Evolutionary conservation across 1,140 invertebrate species (phyloP), one percentile per base, ranked within the genome.

Genomic region (Camponotus pennsylvanicus): DNA sequence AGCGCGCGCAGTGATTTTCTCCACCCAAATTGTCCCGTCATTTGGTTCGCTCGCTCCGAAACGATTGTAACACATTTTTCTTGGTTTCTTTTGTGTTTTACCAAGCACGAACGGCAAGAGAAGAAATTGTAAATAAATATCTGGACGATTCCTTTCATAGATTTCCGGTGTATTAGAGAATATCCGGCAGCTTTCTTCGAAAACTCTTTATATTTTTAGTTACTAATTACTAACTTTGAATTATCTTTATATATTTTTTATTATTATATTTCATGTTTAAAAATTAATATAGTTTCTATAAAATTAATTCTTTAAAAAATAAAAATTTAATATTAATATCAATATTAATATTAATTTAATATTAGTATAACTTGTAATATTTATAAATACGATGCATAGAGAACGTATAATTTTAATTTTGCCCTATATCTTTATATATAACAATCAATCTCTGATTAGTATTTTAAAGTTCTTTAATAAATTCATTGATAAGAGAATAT

Each of bases 1-100:
- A 85, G 73, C 27, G 1, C 27, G 27, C 27, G 27, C 82, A 75
- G 71, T 76, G 82, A 85, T 85, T 85, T 77, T 78, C 82, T 85
- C 34, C 27, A 45, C 21, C 34, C 71, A 78, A 85, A 85, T 85
- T 55, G 71, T 66, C n/a, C 59, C 70, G 73, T 75, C 82, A 85
- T 78, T 75, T 66, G 42, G 73, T 13, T 2, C 13, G 82, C n/a
- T n/a, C 21, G 21, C 57, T 49, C 27, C 69, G 55, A 67, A 34
- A 21, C 52, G 55, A 82, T 45, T 34, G 67, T 45, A 57, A 40
- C 8, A 13, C 8, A 18, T 27, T 32, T 45, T 34, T 57, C 21
- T 1, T 15, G 52, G n/a, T n/a, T 59, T 71, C 37, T 61, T 82
- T 73, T 61, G 34, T 61, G 5, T 32, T 8, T 32, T 27, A 21